Base-by-base conservation (phyloP, 2,113 vertebrate genomes). In the Lanius collurio region DNA sequence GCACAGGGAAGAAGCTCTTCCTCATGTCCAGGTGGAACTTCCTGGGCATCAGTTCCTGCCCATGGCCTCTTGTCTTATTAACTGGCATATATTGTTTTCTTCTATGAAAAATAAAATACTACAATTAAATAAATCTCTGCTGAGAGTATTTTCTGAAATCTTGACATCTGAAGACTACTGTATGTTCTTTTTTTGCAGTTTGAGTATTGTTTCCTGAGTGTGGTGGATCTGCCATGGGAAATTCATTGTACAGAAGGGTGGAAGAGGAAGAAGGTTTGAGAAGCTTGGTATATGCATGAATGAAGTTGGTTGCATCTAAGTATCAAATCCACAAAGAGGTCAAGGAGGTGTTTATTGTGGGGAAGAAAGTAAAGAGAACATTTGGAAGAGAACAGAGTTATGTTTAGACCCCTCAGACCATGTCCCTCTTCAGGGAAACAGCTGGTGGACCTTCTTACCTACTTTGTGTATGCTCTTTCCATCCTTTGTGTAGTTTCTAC, bases 401-500 rank as follows among this genome's bases (percentile, higher is more conserved):
- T 23, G 35, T 73, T 67, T 35, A 37, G 55, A 67, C 27, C 9
- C 33, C 19, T 71, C 30, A 59, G 52, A 74, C 15, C 21, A 23
- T 26, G 62, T 12, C 35, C 16, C 6, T 24, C 27, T 76, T 56
- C n/a, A 22, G 10, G 50, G 8, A 77, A 67, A 31, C 10, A 65
- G 33, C 24, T n/a, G n/a, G 13, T 67, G 15, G 33, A 50, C 11
- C 8, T 69, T 17, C 23, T 87, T 67, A 18, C 22, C 9, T 70
- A 17, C 7, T 74, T 87, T 85, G 28, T 77, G 8, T n/a, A n/a
- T 4, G 4, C 6, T 4, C 10, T 57, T 88, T 83, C 19, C n/a
- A 41, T 22, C 21, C 28, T 56, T 65, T n/a, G 9, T 18, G 24
- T 27, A 0, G 0, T 46, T 88, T 75, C 67, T 73, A 16, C 14